phyloP scores from a whole-genome alignment of 2,113 vertebrate genomes.

The Romanogobio albipinnatus region DNA sequence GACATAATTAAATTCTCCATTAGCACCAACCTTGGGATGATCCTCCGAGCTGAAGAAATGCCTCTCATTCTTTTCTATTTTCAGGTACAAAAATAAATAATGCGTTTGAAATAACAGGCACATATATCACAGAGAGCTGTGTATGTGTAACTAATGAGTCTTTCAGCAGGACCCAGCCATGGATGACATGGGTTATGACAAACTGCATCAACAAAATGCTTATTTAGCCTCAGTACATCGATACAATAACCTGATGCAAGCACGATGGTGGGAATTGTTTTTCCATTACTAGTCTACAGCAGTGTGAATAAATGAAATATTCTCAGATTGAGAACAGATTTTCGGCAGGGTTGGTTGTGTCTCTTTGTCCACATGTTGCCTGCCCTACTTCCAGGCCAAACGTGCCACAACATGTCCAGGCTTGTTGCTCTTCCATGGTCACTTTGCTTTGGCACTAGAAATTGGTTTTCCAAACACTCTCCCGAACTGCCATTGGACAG shows the following conservation, averaged over 20 bases:
- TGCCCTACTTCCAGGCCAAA: not conserved
- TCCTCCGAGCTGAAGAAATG: conserved; percentile 14
- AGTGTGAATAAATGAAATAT: conserved; percentile 24
- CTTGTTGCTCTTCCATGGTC: not conserved
- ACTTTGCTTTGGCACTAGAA: not conserved
- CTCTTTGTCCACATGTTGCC: not conserved
- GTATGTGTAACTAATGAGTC: conserved; percentile 40
- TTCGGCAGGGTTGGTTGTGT: not conserved
- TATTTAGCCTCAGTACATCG: conserved; percentile 27
- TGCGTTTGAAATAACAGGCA: conserved; percentile 24
- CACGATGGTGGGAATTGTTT: not conserved
- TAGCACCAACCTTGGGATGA: conserved; percentile 24
- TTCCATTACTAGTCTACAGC: not conserved
- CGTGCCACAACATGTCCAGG: not conserved
- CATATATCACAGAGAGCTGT: conserved; percentile 44
- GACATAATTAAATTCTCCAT: conserved; percentile 46
- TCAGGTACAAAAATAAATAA: conserved; percentile 38
- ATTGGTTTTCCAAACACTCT: not conserved
- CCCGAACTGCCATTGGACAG: not conserved
- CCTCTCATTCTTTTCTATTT: conserved; percentile 39
- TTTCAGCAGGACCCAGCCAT: conserved; percentile 18
- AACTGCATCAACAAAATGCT: conserved; percentile 39
- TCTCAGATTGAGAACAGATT: not conserved
- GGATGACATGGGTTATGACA: conserved; percentile 47
- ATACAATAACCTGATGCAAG: conserved; percentile 25